A percentile compares a stretch with the other conserved stretches of the same genome.
These are phyloP conservation scores for Rhineura floridana DNA, from an alignment of 2,113 vertebrate genomes.

Conservation along the genomic window DNA sequence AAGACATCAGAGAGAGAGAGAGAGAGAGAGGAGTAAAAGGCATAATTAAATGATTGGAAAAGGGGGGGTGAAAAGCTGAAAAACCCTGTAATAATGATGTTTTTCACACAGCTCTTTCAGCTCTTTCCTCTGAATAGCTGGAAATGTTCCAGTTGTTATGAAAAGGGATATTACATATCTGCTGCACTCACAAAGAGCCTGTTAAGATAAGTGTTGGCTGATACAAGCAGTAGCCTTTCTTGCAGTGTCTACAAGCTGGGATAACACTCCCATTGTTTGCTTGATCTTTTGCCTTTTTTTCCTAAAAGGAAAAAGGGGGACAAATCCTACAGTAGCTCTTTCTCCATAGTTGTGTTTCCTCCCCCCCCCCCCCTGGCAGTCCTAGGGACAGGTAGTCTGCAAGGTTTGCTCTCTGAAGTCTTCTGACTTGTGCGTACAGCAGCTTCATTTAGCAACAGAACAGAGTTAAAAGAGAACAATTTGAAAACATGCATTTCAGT, in stretches of 20 bases:
- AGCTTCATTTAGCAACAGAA: slow-evolving; percentile 8
- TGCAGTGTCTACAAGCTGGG: background rate
- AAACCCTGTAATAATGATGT: slow-evolving; percentile 36
- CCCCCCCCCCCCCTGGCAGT: background rate
- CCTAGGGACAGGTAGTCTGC: background rate
- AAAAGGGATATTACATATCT: slow-evolving; percentile 48
- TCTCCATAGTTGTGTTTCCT: background rate
- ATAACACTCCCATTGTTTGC: slow-evolving; percentile 43
- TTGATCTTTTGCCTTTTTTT: slow-evolving; percentile 12
- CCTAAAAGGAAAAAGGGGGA: background rate
- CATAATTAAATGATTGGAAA: slow-evolving; percentile 37
- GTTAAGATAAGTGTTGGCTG: slow-evolving; percentile 36
- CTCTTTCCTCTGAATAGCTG: slow-evolving; percentile 57
- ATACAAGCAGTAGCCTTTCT: slow-evolving; percentile 22
- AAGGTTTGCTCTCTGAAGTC: background rate
- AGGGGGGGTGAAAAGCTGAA: slow-evolving; percentile 37
- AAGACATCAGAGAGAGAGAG: slow-evolving; percentile 12
- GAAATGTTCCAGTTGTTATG: slow-evolving; percentile 48
- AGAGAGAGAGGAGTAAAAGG: slow-evolving; percentile 40
- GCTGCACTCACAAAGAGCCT: slow-evolving; percentile 49
- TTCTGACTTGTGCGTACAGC: background rate
- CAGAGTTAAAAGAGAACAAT: background rate
- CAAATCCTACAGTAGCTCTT: slow-evolving; percentile 10
- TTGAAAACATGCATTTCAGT: background rate
- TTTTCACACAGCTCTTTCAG: slow-evolving; percentile 49